Conservation (phyloP, 2,888 invertebrate genomes). For the Trissoscelio sp. region DNA sequence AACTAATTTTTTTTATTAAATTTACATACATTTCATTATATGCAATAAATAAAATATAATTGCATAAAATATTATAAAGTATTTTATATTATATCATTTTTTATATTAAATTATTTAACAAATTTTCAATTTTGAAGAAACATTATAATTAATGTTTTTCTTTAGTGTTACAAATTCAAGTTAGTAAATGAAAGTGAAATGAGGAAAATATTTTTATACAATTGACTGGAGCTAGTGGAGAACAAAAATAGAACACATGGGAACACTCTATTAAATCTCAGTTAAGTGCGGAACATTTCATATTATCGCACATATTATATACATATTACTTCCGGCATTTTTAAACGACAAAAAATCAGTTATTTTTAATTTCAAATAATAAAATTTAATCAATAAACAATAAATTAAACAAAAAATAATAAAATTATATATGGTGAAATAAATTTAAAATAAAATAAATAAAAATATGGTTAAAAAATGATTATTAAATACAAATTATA, state of each 20-base stretch:
- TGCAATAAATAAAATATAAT: no score
- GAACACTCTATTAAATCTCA: conserved; percentile 44
- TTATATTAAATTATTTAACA: no score
- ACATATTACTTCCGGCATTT: neutral
- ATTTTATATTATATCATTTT: no score
- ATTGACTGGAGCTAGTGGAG: conserved; percentile 40
- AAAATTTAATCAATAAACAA: neutral
- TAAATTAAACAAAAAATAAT: neutral
- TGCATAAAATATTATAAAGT: no score
- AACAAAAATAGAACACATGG: conserved; percentile 55
- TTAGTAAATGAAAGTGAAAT: conserved; percentile 37
- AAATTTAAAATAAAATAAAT: no score
- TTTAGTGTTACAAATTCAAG: conserved; percentile 17
- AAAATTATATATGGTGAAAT: no score
- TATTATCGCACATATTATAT: conserved; percentile 20
- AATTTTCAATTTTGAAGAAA: no score
- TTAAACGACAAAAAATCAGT: neutral
- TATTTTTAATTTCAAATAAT: conserved; percentile 6
- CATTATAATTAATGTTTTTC: neutral
- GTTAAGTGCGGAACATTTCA: conserved; percentile 37
- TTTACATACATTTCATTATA: no score
- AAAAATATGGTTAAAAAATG: no score
- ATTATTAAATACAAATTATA: neutral
- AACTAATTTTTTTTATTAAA: no score
- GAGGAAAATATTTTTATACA: conserved; percentile 49